Evolutionary conservation across 2,797 vertebrate species (phyloP).

Genomic region (Gallirallus australis): DNA sequence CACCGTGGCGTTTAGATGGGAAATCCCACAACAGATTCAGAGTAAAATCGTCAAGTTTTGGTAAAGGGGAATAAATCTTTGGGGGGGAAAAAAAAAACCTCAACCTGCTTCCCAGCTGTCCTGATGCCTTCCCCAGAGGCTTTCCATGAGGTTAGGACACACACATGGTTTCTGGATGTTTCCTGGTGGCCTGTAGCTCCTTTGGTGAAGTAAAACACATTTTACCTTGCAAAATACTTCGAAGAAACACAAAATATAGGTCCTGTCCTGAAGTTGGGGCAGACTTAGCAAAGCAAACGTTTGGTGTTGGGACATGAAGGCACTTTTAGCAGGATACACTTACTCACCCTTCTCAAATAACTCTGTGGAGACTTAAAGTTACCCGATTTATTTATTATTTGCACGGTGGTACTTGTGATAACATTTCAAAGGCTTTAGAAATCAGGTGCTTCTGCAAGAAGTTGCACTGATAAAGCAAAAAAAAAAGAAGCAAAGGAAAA

Average conservation of each 20-base stretch:
- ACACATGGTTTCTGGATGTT: neutral
- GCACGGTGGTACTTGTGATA: neutral
- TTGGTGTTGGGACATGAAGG: neutral
- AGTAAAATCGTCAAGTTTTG: neutral
- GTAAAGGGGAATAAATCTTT: neutral
- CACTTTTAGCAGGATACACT: neutral
- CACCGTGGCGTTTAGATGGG: accelerated
- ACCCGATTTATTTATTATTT: neutral
- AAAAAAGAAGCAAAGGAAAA: too few species aligned
- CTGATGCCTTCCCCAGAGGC: accelerated
- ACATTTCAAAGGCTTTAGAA: neutral
- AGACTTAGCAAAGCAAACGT: neutral
- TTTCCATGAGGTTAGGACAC: neutral
- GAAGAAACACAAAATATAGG: neutral
- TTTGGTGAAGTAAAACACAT: neutral
- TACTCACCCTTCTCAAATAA: neutral
- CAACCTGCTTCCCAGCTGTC: neutral
- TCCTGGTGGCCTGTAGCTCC: too few species aligned
- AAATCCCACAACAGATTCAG: neutral
- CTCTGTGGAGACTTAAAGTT: neutral
- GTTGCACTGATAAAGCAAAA: neutral
- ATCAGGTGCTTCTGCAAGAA: neutral
- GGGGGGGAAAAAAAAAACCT: neutral
- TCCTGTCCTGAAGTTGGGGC: neutral
- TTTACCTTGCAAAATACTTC: neutral